Evolutionary conservation across 2,888 invertebrate genomes (phyloP).

Genomic region (Drosophila buzzatii): DNA sequence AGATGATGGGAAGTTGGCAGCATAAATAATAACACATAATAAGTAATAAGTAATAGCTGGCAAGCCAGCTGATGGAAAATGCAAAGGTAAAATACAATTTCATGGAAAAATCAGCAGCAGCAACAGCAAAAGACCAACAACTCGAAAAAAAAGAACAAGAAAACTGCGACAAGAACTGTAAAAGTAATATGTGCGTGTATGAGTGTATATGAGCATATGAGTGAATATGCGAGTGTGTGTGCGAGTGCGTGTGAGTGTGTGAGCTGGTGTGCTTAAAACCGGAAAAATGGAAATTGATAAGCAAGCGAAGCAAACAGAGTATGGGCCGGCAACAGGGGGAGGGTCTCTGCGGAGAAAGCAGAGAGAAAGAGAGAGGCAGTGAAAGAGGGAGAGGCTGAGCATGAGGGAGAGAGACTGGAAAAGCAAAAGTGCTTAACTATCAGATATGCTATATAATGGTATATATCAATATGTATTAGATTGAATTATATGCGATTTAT

Average conservation of each 20-base stretch:
- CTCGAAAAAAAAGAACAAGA: not conserved
- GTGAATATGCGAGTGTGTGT: constrained; percentile 3
- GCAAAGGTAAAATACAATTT: constrained; percentile 50
- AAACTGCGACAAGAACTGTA: constrained; percentile 31
- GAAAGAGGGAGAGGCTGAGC: not conserved
- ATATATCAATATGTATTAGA: not conserved
- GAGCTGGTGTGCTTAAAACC: constrained; percentile 66
- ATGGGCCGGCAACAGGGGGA: constrained; percentile 23
- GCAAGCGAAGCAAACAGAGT: constrained; percentile 67
- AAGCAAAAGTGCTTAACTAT: constrained; percentile 1
- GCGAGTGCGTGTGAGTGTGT: constrained; percentile 24
- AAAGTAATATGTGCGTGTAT: not conserved
- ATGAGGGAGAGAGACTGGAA: not conserved
- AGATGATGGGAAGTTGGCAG: not conserved
- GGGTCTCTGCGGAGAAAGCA: constrained; percentile 1
- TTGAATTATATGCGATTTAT: not conserved
- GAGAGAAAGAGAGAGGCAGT: not conserved
- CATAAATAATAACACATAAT: constrained; percentile 29
- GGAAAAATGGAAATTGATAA: constrained; percentile 78
- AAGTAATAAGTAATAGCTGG: constrained; percentile 35
- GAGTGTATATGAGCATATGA: not conserved
- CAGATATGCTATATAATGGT: not conserved
- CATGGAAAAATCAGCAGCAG: constrained; percentile 41
- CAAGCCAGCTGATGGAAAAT: constrained; percentile 55
- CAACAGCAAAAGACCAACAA: constrained; percentile 11